Evolutionary conservation across 2,888 invertebrate genomes (phyloP).

Genomic region (Melieria omissa): DNA sequence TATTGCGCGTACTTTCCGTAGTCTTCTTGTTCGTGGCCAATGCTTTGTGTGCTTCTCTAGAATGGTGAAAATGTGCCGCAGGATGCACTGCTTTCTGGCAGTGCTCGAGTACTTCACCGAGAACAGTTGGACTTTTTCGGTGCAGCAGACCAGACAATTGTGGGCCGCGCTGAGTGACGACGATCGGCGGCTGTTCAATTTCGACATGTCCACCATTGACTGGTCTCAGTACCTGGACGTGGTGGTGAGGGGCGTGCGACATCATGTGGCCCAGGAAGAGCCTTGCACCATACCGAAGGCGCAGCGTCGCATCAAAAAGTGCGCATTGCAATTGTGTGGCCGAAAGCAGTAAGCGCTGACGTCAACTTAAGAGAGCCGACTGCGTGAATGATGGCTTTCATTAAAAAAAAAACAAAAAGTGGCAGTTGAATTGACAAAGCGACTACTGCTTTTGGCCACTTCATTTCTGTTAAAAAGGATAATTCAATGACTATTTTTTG

Average conservation of each 20-base stretch:
- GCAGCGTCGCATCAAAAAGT: conserved; percentile 72
- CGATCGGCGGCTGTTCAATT: conserved; percentile 73
- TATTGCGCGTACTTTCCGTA: conserved; percentile 43
- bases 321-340: conserved; percentile 34
- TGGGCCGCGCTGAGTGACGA: conserved; percentile 63
- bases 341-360: too few species aligned
- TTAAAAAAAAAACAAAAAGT: too few species aligned
- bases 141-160: conserved; percentile 69
- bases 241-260: conserved; percentile 79
- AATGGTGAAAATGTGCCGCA: conserved; percentile 80
- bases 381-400: too few species aligned
- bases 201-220: conserved; percentile 76
- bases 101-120: conserved; percentile 80
- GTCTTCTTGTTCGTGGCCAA: neutral
- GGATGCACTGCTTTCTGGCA: conserved; percentile 80
- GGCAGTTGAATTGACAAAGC: too few species aligned
- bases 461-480: too few species aligned
- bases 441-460: too few species aligned
- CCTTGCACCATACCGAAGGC: conserved; percentile 75
- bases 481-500: too few species aligned
- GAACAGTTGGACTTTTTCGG: conserved; percentile 77
- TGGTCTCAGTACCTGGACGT: conserved; percentile 70
- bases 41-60: conserved; percentile 62
- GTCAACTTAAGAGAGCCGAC: too few species aligned
- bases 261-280: conserved; percentile 82